A percentile compares a stretch with the other conserved stretches of the same genome.
These are phyloP conservation scores for Momotus momota DNA, from an alignment of 2,797 vertebrate genomes.

Conservation along the genomic window DNA sequence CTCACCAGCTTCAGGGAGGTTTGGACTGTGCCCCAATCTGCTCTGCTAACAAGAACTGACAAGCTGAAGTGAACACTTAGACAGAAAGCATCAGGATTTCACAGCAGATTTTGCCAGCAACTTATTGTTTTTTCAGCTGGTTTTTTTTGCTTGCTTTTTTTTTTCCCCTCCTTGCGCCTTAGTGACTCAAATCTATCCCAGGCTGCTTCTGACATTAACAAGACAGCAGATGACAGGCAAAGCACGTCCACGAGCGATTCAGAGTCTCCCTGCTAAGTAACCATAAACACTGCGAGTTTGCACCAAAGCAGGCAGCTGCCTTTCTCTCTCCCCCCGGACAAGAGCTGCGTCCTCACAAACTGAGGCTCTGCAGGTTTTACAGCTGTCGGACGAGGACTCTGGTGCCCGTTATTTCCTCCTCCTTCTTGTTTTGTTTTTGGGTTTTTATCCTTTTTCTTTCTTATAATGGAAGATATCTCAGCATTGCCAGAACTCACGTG, in stretches of 20 bases:
- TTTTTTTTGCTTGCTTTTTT: neutral
- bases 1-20: neutral
- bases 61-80: neutral
- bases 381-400: neutral
- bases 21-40: neutral
- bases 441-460: neutral
- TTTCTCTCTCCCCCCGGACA: neutral
- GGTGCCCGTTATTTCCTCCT: neutral
- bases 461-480: neutral
- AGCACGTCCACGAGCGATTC: neutral
- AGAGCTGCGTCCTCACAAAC: neutral
- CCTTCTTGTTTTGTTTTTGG: neutral
- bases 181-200: neutral
- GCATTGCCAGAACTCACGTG: neutral
- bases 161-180: neutral
- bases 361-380: neutral
- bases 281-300: neutral
- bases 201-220: slow-evolving; percentile 11
- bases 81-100: neutral
- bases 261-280: neutral
- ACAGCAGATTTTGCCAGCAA: neutral
- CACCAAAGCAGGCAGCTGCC: neutral
- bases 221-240: slow-evolving; percentile 1
- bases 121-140: neutral
- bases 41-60: slow-evolving; percentile 5